phyloP scores from a whole-genome alignment of 2,113 vertebrate species.

The Pelmatolapia mariae region DNA sequence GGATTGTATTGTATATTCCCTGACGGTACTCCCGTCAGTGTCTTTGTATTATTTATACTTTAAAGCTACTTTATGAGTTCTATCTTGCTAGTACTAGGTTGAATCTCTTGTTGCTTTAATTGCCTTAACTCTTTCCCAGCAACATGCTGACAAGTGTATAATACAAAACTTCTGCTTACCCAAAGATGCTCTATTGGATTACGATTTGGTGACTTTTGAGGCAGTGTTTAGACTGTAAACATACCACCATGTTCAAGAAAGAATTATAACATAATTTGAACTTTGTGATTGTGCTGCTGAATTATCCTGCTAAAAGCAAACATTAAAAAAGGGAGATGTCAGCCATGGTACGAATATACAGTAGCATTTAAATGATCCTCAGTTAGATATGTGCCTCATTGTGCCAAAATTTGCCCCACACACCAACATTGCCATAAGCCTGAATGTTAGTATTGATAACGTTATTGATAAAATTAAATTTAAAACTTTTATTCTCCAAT shows the following conservation, averaged over 20 bases:
- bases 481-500: not conserved
- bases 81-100: not conserved
- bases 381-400: not conserved
- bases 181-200: not conserved
- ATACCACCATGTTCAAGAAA: not conserved
- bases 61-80: not conserved
- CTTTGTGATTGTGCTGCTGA: not conserved
- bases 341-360: not conserved
- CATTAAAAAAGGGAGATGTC: not conserved
- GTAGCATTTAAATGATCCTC: not conserved
- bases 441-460: not conserved
- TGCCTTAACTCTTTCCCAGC: not conserved
- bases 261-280: not conserved
- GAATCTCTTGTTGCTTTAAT: not conserved
- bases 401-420: not conserved
- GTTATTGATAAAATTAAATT: not conserved
- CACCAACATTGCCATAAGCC: not conserved
- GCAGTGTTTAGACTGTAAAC: not conserved
- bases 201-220: not conserved
- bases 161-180: not conserved
- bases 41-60: not conserved
- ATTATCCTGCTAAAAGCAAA: not conserved
- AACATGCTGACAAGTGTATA: not conserved
- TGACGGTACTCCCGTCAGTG: not conserved
- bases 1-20: not conserved